Evolutionary conservation across 2,797 vertebrate species (phyloP).

Genomic region (Clarias fuscus): DNA sequence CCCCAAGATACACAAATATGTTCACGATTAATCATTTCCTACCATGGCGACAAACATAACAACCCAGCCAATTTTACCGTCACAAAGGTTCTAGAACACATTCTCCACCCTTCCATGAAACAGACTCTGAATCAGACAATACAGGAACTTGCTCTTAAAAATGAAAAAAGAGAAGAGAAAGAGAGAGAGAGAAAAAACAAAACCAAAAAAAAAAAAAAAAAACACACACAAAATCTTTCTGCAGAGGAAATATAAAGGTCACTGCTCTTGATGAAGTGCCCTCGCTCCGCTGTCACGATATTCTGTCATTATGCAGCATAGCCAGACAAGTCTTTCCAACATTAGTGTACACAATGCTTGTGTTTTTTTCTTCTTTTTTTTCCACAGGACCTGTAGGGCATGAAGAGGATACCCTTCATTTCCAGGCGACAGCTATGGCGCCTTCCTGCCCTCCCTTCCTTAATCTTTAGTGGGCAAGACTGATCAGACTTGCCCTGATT

Average conservation of each 20-base stretch:
- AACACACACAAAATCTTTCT: conserved; percentile 1
- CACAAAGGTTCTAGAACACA: neutral
- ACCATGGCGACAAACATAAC: neutral
- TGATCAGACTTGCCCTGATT: neutral
- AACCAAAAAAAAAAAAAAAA: neutral
- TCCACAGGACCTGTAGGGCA: neutral
- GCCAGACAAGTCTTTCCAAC: neutral
- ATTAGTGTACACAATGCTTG: neutral
- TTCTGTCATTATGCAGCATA: neutral
- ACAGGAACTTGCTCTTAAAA: conserved; percentile 8
- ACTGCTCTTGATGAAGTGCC: neutral
- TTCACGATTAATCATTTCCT: neutral
- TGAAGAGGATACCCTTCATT: neutral
- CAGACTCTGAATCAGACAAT: neutral
- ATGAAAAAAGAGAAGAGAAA: neutral
- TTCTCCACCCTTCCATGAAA: neutral
- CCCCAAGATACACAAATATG: neutral
- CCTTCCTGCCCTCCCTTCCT: conserved; percentile 25
- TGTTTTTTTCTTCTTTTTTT: conserved; percentile 2
- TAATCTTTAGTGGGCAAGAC: neutral
- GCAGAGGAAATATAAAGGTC: conserved; percentile 17
- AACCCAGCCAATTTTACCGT: neutral
- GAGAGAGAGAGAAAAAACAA: neutral
- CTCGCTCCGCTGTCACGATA: conserved; percentile 25
- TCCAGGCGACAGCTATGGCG: neutral